These are phyloP conservation scores for Fragum whitleyi DNA, from an alignment of 2,888 invertebrate genomes.

Conservation along the genomic window DNA sequence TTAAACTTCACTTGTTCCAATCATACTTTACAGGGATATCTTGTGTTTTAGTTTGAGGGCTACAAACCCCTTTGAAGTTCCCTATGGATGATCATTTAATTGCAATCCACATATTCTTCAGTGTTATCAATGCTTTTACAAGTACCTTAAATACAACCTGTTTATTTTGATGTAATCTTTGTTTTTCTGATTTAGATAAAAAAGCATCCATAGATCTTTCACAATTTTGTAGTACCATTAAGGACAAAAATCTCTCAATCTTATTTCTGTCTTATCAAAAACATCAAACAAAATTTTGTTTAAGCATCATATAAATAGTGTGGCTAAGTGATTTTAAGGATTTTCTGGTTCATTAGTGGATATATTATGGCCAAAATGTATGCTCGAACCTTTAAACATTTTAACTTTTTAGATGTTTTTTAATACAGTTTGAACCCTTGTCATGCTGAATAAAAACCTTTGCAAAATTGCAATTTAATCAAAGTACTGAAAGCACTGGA, in stretches of 20 bases:
- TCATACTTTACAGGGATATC: too few species aligned
- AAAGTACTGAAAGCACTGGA: too few species aligned
- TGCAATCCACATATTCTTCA: neutral
- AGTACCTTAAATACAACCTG: neutral
- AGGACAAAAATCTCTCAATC: slow-evolving; percentile 2
- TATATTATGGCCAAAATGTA: neutral
- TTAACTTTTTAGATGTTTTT: too few species aligned
- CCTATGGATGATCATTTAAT: neutral
- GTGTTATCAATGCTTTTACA: neutral
- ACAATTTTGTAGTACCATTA: neutral
- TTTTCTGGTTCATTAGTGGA: slow-evolving; percentile 4
- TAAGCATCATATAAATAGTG: slow-evolving; percentile 7
- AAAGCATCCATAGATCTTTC: neutral
- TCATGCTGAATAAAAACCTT: too few species aligned
- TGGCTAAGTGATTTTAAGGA: slow-evolving; percentile 12
- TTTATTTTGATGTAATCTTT: slow-evolving; percentile 17
- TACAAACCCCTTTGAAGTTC: neutral
- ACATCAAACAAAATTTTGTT: slow-evolving; percentile 26
- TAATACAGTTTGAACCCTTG: too few species aligned
- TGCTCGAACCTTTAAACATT: too few species aligned
- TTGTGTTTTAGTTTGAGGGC: neutral
- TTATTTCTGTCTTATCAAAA: slow-evolving; percentile 2
- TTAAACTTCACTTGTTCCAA: too few species aligned
- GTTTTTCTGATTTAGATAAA: slow-evolving; percentile 7
- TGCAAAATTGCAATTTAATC: too few species aligned